Evolutionary conservation across 2,113 vertebrate genomes (phyloP), one percentile per base, ranked within the genome.

Genomic region (Ariopsis seemanni): DNA sequence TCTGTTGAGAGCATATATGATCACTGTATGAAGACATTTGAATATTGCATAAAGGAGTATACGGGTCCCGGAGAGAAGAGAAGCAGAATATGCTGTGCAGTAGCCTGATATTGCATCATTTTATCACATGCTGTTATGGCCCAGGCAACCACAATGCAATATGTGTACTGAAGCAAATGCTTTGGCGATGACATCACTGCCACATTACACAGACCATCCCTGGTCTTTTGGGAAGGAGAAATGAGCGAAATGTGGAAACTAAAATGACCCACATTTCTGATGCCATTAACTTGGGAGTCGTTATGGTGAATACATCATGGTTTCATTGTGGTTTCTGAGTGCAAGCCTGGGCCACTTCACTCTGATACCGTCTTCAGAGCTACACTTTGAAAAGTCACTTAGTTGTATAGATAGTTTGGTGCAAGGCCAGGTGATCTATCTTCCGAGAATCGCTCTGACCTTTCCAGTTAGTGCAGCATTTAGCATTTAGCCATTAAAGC

Each of bases 151-250:
- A 85, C 82, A 84, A 86, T 63, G 62, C 48, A 77, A 27, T 79
- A 30, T 80, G 84, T 82, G 75, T 78, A 80, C 9, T 57, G 67
- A 85, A 87, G 42, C 27, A 85, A 53, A 71, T 90, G 85, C 83
- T 82, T 85, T 75, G 83, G 65, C 75, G 30, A 85, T 92, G 88
- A 92, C 88, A 90, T 91, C 88, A 88, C 85, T 75, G 79, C 83
- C 88, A 86, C 84, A 88, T 89, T 85, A 84, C 60, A 63, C 65
- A 87, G 88, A 86, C 69, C 17, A 22, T 72, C 75, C 10, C 58
- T 81, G 86, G 69, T 63, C 67, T 20, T 48, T 50, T 72, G 27
- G 82, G 65, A 83, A 65, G 67, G 55, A 67, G 30, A 12, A 63
- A 53, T 50, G 50, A 82, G 72, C 82, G 82, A 69, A 42, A 48